phyloP scores from a whole-genome alignment of 2,888 invertebrate species.

The Artemia sp. region DNA sequence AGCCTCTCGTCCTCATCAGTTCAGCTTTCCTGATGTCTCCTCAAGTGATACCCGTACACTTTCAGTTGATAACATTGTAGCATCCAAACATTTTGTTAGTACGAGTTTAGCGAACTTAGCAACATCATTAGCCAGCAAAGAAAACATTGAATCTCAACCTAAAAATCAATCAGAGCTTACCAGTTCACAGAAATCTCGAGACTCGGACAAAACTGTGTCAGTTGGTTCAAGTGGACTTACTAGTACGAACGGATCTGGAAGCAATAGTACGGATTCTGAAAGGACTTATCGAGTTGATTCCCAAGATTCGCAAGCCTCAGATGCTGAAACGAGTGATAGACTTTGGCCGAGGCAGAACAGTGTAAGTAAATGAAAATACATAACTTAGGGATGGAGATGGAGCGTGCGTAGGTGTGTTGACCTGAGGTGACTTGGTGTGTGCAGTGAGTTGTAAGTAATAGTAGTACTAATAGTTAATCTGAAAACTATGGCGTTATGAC shows the following conservation, averaged over 20 bases:
- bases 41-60: not conserved
- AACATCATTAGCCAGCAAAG: conserved; percentile 6
- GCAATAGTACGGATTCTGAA: conserved; percentile 65
- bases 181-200: conserved; percentile 36
- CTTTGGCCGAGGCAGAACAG: conserved; percentile 36
- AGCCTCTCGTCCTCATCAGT: conserved; percentile 41
- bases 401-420: too few relatives aligned
- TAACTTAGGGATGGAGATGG: not conserved
- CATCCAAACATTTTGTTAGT: conserved; percentile 8
- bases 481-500: too few relatives aligned
- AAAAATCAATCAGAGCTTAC: conserved; percentile 14
- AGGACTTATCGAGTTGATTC: conserved; percentile 56
- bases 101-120: conserved; percentile 9
- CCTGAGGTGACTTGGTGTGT: too few relatives aligned
- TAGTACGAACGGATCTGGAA: conserved; percentile 45
- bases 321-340: conserved; percentile 38
- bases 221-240: conserved; percentile 25
- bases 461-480: too few relatives aligned
- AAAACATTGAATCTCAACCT: not conserved
- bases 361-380: conserved; percentile 33
- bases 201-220: conserved; percentile 36
- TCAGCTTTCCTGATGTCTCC: conserved; percentile 53
- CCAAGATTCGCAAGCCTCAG: conserved; percentile 59
- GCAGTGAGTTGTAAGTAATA: too few relatives aligned
- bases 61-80: conserved; percentile 14